Evolutionary conservation across 2,797 vertebrate genomes (phyloP).

Genomic region (Propithecus perrieri): DNA sequence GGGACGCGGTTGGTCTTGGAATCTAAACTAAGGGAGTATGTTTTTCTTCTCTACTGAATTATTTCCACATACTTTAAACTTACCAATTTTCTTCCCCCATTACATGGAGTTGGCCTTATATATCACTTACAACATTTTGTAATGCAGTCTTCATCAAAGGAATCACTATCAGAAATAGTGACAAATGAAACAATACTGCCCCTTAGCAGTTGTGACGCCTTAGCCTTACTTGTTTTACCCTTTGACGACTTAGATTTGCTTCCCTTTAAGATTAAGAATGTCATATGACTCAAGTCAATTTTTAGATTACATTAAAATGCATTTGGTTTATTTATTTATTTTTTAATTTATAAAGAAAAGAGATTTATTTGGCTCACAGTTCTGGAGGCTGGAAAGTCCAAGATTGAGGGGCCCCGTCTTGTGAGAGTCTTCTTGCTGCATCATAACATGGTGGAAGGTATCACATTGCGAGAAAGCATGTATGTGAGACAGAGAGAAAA

Average conservation of each 20-base stretch:
- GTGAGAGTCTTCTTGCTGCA: too few species aligned
- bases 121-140: neutral
- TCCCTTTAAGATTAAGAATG: neutral
- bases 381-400: too few species aligned
- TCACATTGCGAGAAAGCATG: too few species aligned
- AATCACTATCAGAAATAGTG: neutral
- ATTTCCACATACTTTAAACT: neutral
- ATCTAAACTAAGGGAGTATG: neutral
- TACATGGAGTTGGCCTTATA: neutral
- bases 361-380: too few species aligned
- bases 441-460: too few species aligned
- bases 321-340: neutral
- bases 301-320: neutral
- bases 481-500: too few species aligned
- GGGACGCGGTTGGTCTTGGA: neutral
- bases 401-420: too few species aligned
- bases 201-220: neutral
- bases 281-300: neutral
- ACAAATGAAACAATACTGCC: neutral
- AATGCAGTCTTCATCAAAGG: neutral
- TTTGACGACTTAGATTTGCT: neutral
- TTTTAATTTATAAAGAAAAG: neutral
- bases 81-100: slow-evolving; percentile 14
- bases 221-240: neutral
- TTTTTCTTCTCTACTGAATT: neutral